phyloP scores from a whole-genome alignment of 2,888 invertebrate species.

The Clusia tigrina region DNA sequence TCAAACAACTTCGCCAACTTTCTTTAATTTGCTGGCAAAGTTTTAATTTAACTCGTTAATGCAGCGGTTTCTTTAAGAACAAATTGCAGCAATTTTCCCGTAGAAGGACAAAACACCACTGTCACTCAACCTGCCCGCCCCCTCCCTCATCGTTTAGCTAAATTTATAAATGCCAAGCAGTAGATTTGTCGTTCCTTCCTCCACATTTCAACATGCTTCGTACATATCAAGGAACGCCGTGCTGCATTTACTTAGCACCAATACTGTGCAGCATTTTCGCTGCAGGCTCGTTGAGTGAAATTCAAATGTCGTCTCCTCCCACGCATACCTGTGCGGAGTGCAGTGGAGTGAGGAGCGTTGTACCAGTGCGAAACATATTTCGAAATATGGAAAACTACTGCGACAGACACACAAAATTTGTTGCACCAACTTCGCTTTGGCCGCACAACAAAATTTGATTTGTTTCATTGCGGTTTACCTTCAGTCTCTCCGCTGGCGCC shows the following conservation, averaged over 20 bases:
- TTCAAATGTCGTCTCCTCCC: slow-evolving; percentile 2
- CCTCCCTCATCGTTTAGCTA: too few relatives aligned
- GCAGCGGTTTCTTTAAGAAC: background rate
- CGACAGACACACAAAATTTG: background rate
- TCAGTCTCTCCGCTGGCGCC: slow-evolving; percentile 37
- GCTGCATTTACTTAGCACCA: too few relatives aligned
- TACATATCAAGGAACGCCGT: too few relatives aligned
- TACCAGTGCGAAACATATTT: slow-evolving; percentile 15
- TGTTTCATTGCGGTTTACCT: slow-evolving; percentile 61
- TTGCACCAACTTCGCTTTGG: slow-evolving; percentile 29
- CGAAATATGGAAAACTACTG: slow-evolving; percentile 13
- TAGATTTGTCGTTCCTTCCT: too few relatives aligned
- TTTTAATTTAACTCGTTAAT: background rate
- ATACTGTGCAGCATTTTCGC: too few relatives aligned
- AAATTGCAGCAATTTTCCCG: background rate
- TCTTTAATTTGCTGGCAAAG: background rate
- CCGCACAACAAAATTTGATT: slow-evolving; percentile 61
- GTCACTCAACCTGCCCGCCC: too few relatives aligned
- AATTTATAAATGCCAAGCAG: too few relatives aligned
- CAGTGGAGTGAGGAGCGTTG: slow-evolving; percentile 7
- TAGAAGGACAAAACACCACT: background rate
- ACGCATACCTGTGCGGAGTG: slow-evolving; percentile 7
- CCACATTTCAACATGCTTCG: too few relatives aligned
- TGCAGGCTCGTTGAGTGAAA: slow-evolving; percentile 14
- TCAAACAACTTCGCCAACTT: background rate